Percentiles rank a stretch among this genome's conserved stretches.
Conservation (phyloP, 2,888 invertebrate species). For the Hirtodrosophila duncani region DNA sequence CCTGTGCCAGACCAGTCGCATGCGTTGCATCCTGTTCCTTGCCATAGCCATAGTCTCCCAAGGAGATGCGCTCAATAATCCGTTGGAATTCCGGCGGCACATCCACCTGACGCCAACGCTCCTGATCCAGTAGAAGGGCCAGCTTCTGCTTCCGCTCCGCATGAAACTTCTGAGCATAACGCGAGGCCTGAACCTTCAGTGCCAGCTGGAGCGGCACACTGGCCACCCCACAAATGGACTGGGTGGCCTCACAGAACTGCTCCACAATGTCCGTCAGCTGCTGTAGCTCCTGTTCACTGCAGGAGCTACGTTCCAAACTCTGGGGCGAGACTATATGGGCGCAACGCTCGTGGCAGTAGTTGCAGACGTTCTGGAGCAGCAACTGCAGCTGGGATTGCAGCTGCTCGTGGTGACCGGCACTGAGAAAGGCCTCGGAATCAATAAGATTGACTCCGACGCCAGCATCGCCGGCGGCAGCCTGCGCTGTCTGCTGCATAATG, state of each 20-base stretch:
- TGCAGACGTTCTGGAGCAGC: conserved; percentile 89
- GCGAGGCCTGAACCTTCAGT: conserved; percentile 91
- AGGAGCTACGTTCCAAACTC: conserved; percentile 84
- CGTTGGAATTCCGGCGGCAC: conserved; percentile 93
- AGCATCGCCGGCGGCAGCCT: conserved; percentile 81
- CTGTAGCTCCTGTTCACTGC: conserved; percentile 87
- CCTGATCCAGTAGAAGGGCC: conserved; percentile 90
- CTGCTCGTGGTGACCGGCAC: conserved; percentile 83
- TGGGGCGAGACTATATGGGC: conserved; percentile 91
- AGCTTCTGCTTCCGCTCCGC: conserved; percentile 91
- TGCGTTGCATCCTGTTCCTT: conserved; percentile 32
- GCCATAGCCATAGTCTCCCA: conserved; percentile 76
- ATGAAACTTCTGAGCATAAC: conserved; percentile 95
- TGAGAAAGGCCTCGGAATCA: conserved; percentile 85
- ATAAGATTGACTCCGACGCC: conserved; percentile 80
- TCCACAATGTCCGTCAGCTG: conserved; percentile 88
- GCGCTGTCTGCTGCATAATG: conserved; percentile 87
- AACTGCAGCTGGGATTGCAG: conserved; percentile 86
- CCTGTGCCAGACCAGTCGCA: background rate
- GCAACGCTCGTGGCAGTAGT: conserved; percentile 94
- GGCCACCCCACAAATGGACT: conserved; percentile 85
- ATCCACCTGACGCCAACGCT: conserved; percentile 95
- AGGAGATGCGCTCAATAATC: conserved; percentile 85
- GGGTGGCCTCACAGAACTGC: conserved; percentile 87
- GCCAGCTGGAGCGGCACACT: conserved; percentile 89